phyloP scores from a whole-genome alignment of 1,140 invertebrate species.

The Leptoteleia sp. region DNA sequence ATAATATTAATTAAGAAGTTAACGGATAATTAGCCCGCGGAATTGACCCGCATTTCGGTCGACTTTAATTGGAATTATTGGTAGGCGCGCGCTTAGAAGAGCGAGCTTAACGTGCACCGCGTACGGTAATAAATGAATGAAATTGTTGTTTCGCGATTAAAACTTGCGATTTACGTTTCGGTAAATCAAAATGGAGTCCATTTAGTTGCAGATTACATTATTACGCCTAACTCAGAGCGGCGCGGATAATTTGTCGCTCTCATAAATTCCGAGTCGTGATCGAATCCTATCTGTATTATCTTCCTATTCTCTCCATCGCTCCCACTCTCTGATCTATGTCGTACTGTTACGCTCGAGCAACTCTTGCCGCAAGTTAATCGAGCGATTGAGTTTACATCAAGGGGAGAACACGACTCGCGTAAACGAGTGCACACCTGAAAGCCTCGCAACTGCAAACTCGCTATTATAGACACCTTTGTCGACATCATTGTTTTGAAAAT shows the following conservation, averaged over 20 bases:
- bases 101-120: constrained; percentile 20
- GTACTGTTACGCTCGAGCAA: constrained; percentile 69
- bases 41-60: constrained; percentile 14
- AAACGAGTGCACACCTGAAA: constrained; percentile 63
- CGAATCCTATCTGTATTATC: constrained; percentile 60
- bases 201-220: constrained; percentile 48
- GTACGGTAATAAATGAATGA: constrained; percentile 28
- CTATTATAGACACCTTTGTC: constrained; percentile 56
- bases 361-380: constrained; percentile 71
- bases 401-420: constrained; percentile 62
- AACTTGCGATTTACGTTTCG: constrained; percentile 13
- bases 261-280: constrained; percentile 54
- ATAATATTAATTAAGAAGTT: constrained; percentile 37
- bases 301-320: constrained; percentile 54
- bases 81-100: neutral
- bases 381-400: constrained; percentile 71
- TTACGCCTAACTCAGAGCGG: constrained; percentile 21
- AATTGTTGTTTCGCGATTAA: constrained; percentile 7
- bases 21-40: constrained; percentile 20
- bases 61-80: constrained; percentile 4
- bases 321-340: constrained; percentile 56
- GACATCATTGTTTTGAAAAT: constrained; percentile 56
- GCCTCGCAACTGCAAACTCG: constrained; percentile 36
- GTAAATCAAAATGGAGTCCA: constrained; percentile 28
- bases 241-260: constrained; percentile 55